Conservation (phyloP, 2,113 vertebrate species). For the Cryptomyrus ogoouensis region DNA sequence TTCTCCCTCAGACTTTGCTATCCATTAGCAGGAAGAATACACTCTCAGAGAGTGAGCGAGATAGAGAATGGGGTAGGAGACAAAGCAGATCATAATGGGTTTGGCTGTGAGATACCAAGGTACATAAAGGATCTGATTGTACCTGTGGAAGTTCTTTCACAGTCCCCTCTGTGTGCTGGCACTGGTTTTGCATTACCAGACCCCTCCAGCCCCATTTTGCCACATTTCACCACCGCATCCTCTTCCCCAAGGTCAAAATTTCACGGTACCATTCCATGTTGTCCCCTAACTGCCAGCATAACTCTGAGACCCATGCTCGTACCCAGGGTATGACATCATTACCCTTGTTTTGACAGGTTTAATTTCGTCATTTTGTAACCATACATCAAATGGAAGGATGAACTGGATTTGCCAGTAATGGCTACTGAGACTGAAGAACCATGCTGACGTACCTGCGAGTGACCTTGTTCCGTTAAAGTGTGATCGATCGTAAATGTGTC, state of each 20-base stretch:
- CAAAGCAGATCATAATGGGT: neutral
- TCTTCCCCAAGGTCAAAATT: constrained; percentile 9
- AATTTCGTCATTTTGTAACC: constrained; percentile 59
- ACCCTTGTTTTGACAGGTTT: constrained; percentile 71
- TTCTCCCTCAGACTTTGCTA: constrained; percentile 56
- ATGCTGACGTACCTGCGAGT: neutral
- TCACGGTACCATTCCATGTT: neutral
- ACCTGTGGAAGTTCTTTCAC: constrained; percentile 14
- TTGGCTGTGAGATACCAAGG: neutral
- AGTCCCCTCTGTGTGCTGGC: constrained; percentile 17
- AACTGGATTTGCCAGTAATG: neutral
- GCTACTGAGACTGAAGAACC: neutral
- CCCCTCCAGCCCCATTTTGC: neutral
- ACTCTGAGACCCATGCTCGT: neutral
- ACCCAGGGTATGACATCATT: constrained; percentile 66
- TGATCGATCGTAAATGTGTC: neutral
- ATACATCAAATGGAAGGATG: constrained; percentile 58
- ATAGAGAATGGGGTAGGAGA: neutral
- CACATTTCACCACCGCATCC: neutral
- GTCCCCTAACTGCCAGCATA: neutral
- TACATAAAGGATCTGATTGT: constrained; percentile 10
- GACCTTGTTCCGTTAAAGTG: constrained; percentile 7
- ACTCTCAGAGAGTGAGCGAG: constrained; percentile 26
- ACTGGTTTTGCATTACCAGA: neutral
- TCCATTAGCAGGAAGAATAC: constrained; percentile 51